These are phyloP conservation scores for Sminthurinus aureus DNA, from an alignment of 2,888 invertebrate genomes.

Conservation along the genomic window DNA sequence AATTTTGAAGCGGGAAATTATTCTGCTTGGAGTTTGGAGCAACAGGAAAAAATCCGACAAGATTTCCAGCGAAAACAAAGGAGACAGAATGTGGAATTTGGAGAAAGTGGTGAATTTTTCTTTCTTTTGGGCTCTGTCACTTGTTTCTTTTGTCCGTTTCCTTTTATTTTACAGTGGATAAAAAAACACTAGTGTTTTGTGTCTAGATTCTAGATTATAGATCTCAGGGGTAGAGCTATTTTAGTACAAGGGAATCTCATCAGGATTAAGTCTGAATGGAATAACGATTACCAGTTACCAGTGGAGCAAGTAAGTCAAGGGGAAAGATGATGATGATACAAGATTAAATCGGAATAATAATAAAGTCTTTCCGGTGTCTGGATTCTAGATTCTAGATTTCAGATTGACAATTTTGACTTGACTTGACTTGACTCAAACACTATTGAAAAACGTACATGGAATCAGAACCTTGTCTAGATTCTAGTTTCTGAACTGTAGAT, in stretches of 20 bases:
- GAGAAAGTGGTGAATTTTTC: no score
- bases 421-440: neutral
- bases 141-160: neutral
- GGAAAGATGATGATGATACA: neutral
- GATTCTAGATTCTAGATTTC: neutral
- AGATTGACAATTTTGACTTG: neutral
- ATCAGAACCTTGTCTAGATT: no score
- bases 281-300: neutral
- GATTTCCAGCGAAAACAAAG: no score
- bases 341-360: conserved; percentile 27
- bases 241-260: no score
- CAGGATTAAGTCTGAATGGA: no score
- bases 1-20: no score
- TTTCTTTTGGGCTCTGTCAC: no score
- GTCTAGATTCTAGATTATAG: neutral
- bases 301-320: neutral
- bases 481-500: no score
- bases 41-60: no score
- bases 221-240: neutral
- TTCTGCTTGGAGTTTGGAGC: no score
- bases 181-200: neutral
- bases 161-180: neutral
- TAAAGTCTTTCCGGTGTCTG: conserved; percentile 1
- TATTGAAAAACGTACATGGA: neutral
- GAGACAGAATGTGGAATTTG: no score